These are phyloP conservation scores for Aythya baeri DNA, from an alignment of 2,113 vertebrate species.

Conservation along the genomic window DNA sequence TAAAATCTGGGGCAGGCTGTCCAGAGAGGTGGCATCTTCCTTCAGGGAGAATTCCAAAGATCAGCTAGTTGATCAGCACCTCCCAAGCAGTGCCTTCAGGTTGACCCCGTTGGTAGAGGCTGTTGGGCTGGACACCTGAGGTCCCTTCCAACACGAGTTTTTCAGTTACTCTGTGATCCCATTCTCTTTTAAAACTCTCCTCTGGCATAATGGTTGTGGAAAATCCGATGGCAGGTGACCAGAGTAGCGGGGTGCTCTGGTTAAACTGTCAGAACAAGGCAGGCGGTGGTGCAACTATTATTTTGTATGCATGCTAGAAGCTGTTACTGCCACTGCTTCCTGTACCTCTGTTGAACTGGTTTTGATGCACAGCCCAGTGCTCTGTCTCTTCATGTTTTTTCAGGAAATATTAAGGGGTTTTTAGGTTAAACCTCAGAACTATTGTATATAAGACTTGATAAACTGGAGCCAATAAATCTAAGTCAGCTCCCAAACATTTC, in stretches of 20 bases:
- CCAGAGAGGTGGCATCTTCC: neutral
- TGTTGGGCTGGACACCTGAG: neutral
- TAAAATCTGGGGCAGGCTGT: neutral
- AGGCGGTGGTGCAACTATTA: fast-evolving
- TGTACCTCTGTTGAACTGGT: fast-evolving
- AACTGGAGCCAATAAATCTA: neutral
- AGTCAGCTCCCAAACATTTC: conserved; percentile 23
- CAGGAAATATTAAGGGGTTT: neutral
- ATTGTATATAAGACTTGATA: neutral
- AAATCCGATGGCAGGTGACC: neutral
- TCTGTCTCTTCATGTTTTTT: neutral
- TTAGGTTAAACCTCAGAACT: neutral
- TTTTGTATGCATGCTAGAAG: neutral
- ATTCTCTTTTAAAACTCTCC: neutral
- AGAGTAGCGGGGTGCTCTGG: neutral
- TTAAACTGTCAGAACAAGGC: neutral
- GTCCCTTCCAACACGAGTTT: neutral
- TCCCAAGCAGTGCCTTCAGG: neutral
- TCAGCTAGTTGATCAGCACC: neutral
- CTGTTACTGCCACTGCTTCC: fast-evolving
- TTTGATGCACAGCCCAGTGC: neutral
- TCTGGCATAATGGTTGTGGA: fast-evolving
- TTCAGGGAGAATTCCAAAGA: neutral
- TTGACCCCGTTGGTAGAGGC: neutral
- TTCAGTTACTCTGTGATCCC: neutral